Evolutionary conservation across 1,140 invertebrate species (phyloP), one percentile per base, ranked within the genome.

Genomic region (Drosophila lacteicornis): DNA sequence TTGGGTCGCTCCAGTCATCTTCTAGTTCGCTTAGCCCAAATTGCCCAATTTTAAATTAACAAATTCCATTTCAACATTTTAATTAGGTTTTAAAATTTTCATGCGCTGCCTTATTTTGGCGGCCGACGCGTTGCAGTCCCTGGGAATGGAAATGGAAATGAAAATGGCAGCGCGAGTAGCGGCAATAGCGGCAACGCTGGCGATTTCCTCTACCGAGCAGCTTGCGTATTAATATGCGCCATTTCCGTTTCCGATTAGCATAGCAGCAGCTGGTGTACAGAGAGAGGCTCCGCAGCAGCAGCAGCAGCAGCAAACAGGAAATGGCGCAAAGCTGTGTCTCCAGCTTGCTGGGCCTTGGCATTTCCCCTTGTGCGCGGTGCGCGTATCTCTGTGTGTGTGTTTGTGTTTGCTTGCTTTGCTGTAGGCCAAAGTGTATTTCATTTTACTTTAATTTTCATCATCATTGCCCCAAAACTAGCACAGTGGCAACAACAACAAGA

Each of bases 1-100:
- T 40, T 22, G 46, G 68, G 73, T 75, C 59, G 40, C 38, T 46
- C 13, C 58, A 60, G 79, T 59, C 71, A 63, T 65, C 65, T 61
- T 61, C 61, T 76, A 70, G 71, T 59, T 63, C 71, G 77, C 80
- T 83, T 82, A 75, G 76, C 81, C 63, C 61, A 73, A 88, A 88
- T 84, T 88, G 69, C 85, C 85, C 85, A 88, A 90, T 88, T 88
- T 88, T 88, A 88, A 88, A 88, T 88, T 88, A 88, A 88, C 85
- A 88, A 88, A 88, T 88, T 88, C 85, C 85, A 90, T 88, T 88
- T 88, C 85, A 88, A 88, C 85, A 85, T 90, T 88, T 88, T 88
- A 88, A 88, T 88, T 88, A 88, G 85, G 85, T 90, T 90, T 87
- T 88, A 90, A 88, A 88, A 88, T 85, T 88, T 88, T 88, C 78